Evolutionary conservation across 2,888 invertebrate species (phyloP), one percentile per base, ranked within the genome.

Genomic region (Thalpophila matura): DNA sequence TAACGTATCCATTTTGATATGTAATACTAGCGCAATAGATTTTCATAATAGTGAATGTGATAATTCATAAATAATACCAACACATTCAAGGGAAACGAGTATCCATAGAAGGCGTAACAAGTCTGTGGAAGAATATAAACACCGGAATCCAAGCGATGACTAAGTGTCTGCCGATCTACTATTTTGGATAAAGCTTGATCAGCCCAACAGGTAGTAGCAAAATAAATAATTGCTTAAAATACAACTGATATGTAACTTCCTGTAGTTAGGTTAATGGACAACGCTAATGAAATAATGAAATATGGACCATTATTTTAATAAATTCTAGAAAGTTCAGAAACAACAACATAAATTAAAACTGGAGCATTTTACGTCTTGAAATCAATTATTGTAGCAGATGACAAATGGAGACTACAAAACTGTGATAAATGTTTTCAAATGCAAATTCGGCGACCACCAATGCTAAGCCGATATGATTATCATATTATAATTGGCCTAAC

Each of bases 401-500:
- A 79, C 54, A 66, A 73, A 77, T 66, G 58, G 22, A 31, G 18
- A 54, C 54, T 49, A 58, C 40, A 60, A 58, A 65, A 69, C 57
- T 59, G 29, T 72, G 60, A 68, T 57, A 61, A 74, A 63, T 66
- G 51, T 53, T 27, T 42, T 55, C 31, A 35, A 57, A 79, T 78
- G 66, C 69, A 75, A 75, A 72, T 70, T 68, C 54, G 22, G 29
- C 40, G 62, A 57, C 65, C 64, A 73, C 77, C 64, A 60, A 73
- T 70, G 59, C 60, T 47, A 58, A 68, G 53, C 37, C 40, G 42
- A 62, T 54, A 66, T 68, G 70, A 79, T 81, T 81, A 75, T 72
- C 79, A 82, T 81, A 80, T 72, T 84, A 75, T 89, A 89, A 91
- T 89, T 88, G 85, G 80, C 74, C 74, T 64, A 50, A 78, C 69